Base-by-base conservation (phyloP, 2,888 invertebrate genomes). In the Flexamia atlantica region DNA sequence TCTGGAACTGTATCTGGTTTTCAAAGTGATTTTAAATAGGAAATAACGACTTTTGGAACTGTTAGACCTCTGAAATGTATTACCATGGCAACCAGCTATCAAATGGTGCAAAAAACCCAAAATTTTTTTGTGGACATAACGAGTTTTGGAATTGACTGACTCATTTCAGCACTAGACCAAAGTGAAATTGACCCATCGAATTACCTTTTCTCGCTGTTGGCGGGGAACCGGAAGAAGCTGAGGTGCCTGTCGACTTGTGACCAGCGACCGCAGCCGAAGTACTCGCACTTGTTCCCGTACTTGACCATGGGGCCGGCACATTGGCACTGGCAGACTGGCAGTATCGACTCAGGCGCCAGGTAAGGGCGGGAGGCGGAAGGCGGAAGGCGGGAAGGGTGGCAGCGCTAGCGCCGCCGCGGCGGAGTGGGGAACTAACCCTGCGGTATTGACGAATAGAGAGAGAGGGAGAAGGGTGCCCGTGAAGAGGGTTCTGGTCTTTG, bases 271-370 rank as follows among this genome's bases (percentile, higher is more conserved):
- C 79, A 79, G 42, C 57, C 57, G 23, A 46, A 40, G 53, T 79
- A 79, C 23, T 36, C 46, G 42, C 79, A 79, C 46, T 50, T 79
- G 23, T 42, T 79, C 0, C 79, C 79, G 79, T 79, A 74, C 28
- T 36, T 30, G 36, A 74, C 42, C 72, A 74, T 57, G 57, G 23
- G 23, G 3, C 4, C 57, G 7, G 23, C 23, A 9, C 23, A 57
- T 57, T 57, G 57, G 23, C 57, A 17, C 12, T 17, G 3, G 46
- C 40, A 40, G 57, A n/a, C n/a, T n/a, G n/a, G n/a, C n/a, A n/a
- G n/a, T n/a, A n/a, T 25, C 10, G 20, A 25, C 68, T 68, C 68
- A 68, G 68, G 30, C 68, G 36, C 36, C 36, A 7, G 30, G 3
- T 10, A 30, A 17, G 68, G 36, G 60, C 5, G 60, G 68, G 68